These are phyloP conservation scores for Clivina fossor DNA, from an alignment of 2,888 invertebrate genomes.

Conservation along the genomic window DNA sequence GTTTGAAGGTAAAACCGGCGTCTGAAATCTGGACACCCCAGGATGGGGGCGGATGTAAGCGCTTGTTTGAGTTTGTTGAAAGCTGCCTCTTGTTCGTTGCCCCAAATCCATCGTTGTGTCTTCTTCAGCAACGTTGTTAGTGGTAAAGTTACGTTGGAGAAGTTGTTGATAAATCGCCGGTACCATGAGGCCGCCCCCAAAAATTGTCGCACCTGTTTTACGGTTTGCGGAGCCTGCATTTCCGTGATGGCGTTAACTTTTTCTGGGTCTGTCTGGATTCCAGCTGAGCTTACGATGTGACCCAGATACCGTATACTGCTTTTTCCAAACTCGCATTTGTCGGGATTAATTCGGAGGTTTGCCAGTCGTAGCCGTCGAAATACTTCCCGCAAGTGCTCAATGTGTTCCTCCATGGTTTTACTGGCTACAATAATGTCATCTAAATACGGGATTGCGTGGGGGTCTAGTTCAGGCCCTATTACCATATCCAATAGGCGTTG, in stretches of 20 bases:
- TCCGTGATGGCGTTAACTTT: slow-evolving; percentile 33
- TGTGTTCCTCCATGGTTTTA: slow-evolving; percentile 30
- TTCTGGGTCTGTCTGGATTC: slow-evolving; percentile 21
- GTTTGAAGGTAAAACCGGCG: slow-evolving; percentile 31
- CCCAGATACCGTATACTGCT: slow-evolving; percentile 36
- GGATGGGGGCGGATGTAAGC: slow-evolving; percentile 32
- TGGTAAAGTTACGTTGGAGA: background rate
- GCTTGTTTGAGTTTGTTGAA: slow-evolving; percentile 34
- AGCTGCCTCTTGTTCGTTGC: slow-evolving; percentile 35
- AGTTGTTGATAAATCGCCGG: slow-evolving; percentile 9
- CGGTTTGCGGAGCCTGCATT: background rate
- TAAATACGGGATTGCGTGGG: slow-evolving; percentile 37
- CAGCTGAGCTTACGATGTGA: slow-evolving; percentile 24
- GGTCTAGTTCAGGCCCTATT: slow-evolving; percentile 42
- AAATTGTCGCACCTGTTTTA: slow-evolving; percentile 37
- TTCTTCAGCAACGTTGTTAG: slow-evolving; percentile 4
- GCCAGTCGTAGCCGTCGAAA: slow-evolving; percentile 35
- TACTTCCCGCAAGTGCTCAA: slow-evolving; percentile 32
- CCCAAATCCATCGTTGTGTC: slow-evolving; percentile 34
- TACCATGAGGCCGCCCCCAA: slow-evolving; percentile 38
- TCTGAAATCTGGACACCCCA: slow-evolving; percentile 37
- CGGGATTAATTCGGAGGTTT: slow-evolving; percentile 33
- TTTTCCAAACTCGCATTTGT: slow-evolving; percentile 39
- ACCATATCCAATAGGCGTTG: slow-evolving; percentile 42
- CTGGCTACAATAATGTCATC: slow-evolving; percentile 41